Evolutionary conservation across 2,888 invertebrate species (phyloP).

Genomic region (Calliopum simillimum): DNA sequence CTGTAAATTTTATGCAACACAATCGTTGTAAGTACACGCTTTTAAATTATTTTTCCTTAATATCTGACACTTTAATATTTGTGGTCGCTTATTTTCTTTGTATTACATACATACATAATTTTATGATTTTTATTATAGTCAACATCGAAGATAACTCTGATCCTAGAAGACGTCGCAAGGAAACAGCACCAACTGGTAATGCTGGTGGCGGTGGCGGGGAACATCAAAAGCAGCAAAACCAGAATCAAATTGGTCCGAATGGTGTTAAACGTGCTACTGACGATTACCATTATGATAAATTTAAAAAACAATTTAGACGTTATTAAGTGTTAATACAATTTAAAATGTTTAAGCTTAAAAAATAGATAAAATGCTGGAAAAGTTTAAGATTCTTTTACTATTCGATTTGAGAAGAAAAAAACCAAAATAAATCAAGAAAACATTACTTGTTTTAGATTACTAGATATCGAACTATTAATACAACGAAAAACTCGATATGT

Average conservation of each 20-base stretch:
- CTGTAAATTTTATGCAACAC: slow-evolving; percentile 97
- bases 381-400: no score
- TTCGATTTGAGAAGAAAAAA: no score
- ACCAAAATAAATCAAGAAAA: no score
- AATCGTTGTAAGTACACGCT: slow-evolving; percentile 81
- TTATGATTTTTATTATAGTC: slow-evolving; percentile 69
- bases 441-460: no score
- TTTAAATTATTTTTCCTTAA: background rate
- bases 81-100: background rate
- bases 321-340: slow-evolving; percentile 70
- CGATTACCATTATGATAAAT: slow-evolving; percentile 96
- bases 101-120: background rate
- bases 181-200: slow-evolving; percentile 61
- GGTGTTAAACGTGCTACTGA: slow-evolving; percentile 93
- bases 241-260: slow-evolving; percentile 70
- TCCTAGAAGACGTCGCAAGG: slow-evolving; percentile 66
- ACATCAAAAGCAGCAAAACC: slow-evolving; percentile 55
- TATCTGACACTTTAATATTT: slow-evolving; percentile 24
- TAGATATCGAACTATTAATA: no score
- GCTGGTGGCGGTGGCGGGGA: slow-evolving; percentile 41
- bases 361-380: no score
- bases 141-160: slow-evolving; percentile 81
- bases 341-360: no score
- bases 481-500: no score
- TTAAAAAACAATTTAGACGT: slow-evolving; percentile 94